Base-by-base conservation (phyloP, 2,888 invertebrate species). In the Ochlodes sylvanus region DNA sequence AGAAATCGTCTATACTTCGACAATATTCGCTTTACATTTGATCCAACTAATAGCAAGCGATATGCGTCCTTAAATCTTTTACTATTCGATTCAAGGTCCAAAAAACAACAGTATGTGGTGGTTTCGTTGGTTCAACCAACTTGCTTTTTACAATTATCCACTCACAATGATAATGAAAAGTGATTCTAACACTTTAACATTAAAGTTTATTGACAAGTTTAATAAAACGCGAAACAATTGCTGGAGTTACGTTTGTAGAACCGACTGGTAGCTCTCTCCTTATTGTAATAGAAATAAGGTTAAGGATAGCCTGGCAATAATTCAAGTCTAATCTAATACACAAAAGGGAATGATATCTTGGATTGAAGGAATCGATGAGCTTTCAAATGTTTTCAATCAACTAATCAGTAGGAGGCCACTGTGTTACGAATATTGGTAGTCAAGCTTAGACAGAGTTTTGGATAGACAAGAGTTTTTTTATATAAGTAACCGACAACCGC, bases 361-460 rank as follows among this genome's bases (percentile, higher is more conserved):
- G 27, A 65, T 50, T 58, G 47, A 27, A 14, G 63, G 47, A 57
- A 65, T 65, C 65, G 65, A 65, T 65, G 58, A 47, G 17, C 52
- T 15, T 50, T 42, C 14, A 62, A 52, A 62, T 17, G 56, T 19
- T 65, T 65, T 65, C 65, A 65, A 65, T 65, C 65, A 65, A 41
- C 21, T 14, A n/a, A 50, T 27, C 65, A 38, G 65, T 65, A 50
- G 64, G 64, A 50, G 57, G 57, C 57, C 57, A n/a, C 57, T 14
- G 63, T 19, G 14, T 65, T 65, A 65, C 57, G 64, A 17, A 38
- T 15, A 73, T 75, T 73, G 75, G 79, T 38, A 10, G 38, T 38
- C 38, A 12, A 38, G 12, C 38, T 38, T 1, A 38, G 38, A 27
- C 2, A 2, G 27, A 27, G 27, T 27, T 27, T 2, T 27, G 27